A percentile compares a stretch with the other conserved stretches of the same genome.
Evolutionary conservation across 2,113 vertebrate genomes (phyloP).

Genomic region (Clarias batrachus): DNA sequence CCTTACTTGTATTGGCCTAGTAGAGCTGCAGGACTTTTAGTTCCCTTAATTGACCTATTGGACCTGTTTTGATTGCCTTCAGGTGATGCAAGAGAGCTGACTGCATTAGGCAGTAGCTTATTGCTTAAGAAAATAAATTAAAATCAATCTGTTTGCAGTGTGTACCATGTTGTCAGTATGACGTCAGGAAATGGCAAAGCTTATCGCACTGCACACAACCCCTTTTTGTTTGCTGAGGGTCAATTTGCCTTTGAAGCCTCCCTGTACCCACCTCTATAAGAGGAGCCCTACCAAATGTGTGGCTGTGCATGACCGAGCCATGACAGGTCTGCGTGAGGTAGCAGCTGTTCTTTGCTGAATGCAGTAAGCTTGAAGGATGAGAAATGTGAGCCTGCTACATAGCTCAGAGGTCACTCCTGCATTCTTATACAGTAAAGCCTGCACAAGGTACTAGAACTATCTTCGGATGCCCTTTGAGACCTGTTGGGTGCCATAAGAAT

Average conservation of each 20-base stretch:
- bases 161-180: background rate
- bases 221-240: background rate
- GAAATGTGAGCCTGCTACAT: constrained; percentile 36
- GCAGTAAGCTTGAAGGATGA: background rate
- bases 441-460: background rate
- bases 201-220: background rate
- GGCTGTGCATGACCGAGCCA: background rate
- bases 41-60: constrained; percentile 1
- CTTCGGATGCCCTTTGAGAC: constrained; percentile 9
- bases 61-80: background rate
- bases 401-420: background rate
- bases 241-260: constrained; percentile 21
- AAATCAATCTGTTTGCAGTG: constrained; percentile 12
- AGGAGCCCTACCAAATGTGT: background rate
- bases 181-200: background rate
- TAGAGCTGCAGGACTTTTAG: background rate
- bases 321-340: background rate
- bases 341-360: constrained; percentile 37
- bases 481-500: background rate
- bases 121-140: background rate
- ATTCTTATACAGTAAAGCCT: background rate
- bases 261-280: background rate
- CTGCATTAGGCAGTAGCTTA: background rate
- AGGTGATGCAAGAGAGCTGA: too few species aligned
- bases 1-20: background rate